Evolutionary conservation across 2,888 invertebrate genomes (phyloP).

Genomic region (Tinea trinotella): DNA sequence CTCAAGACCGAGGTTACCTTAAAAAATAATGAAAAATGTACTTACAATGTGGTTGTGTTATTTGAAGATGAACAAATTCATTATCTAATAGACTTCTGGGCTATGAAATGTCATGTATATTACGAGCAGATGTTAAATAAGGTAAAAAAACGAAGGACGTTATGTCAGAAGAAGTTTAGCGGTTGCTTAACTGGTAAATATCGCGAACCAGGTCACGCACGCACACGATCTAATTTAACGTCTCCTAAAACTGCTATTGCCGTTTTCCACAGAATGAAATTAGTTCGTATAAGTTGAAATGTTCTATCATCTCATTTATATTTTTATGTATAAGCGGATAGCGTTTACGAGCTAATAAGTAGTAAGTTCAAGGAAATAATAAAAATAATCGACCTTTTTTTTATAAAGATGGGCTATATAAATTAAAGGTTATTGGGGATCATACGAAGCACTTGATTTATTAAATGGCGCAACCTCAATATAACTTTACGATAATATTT

Average conservation of each 20-base stretch:
- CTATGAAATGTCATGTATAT: no score
- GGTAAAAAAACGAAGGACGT: neutral
- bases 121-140: neutral
- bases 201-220: constrained; percentile 51
- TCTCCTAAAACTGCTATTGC: constrained; percentile 41
- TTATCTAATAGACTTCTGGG: no score
- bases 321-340: neutral
- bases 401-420: no score
- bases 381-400: no score
- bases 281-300: constrained; percentile 15
- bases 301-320: constrained; percentile 10
- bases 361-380: no score
- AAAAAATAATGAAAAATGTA: no score
- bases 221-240: constrained; percentile 51
- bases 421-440: no score
- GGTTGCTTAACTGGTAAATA: constrained; percentile 32
- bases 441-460: no score
- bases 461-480: no score
- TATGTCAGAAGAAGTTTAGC: neutral
- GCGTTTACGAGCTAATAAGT: neutral
- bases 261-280: constrained; percentile 12
- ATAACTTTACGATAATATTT: neutral
- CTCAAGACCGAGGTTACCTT: no score
- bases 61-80: no score
- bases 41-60: no score